Conservation (phyloP, 2,888 invertebrate species). For the Tanytarsus gracilentus region DNA sequence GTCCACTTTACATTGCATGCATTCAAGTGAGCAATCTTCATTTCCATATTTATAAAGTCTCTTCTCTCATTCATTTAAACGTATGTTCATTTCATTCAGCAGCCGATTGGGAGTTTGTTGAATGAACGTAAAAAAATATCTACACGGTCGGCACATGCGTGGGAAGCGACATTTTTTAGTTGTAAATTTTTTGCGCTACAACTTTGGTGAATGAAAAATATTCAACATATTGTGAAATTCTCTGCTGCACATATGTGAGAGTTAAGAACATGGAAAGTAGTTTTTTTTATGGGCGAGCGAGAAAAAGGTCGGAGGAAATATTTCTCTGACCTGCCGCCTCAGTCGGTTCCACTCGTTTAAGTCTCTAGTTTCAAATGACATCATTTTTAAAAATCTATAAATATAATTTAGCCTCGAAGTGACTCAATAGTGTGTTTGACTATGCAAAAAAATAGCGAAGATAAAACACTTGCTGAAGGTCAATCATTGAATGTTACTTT, state of each 20-base stretch:
- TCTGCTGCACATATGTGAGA: constrained; percentile 9
- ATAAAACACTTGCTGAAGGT: constrained; percentile 17
- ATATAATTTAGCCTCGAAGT: no score
- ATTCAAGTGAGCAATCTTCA: not conserved
- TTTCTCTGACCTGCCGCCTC: no score
- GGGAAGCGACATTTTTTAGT: constrained; percentile 4
- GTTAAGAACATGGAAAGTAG: not conserved
- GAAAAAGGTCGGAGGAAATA: no score
- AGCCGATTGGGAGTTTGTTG: not conserved
- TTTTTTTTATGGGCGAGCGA: no score
- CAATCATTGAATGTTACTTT: no score
- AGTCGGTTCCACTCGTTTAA: no score
- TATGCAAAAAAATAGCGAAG: constrained; percentile 1
- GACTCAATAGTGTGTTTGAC: no score
- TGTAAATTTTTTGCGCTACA: constrained; percentile 1
- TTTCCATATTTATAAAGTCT: not conserved
- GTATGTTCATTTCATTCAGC: no score
- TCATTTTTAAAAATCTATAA: no score
- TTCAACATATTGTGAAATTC: not conserved
- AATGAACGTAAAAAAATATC: constrained; percentile 15
- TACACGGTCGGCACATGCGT: constrained; percentile 8
- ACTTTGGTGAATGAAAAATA: constrained; percentile 18
- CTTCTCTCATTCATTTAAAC: no score
- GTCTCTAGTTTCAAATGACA: no score
- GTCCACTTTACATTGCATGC: no score